phyloP scores from a whole-genome alignment of 1,140 invertebrate genomes.

The Spodoptera frugiperda region DNA sequence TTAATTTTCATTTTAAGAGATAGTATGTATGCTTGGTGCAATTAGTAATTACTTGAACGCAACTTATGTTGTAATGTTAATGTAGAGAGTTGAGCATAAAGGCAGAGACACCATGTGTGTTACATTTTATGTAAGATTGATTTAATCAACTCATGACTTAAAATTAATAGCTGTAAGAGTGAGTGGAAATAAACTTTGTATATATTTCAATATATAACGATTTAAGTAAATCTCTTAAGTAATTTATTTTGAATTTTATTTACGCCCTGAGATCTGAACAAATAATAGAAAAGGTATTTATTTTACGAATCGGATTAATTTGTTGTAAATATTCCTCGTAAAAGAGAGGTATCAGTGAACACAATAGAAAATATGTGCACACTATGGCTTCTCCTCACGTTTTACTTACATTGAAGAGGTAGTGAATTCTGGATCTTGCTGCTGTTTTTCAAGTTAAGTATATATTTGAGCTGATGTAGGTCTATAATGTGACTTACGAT shows the following conservation, averaged over 20 bases:
- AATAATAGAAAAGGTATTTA: constrained; percentile 23
- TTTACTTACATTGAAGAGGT: background rate
- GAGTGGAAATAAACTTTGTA: constrained; percentile 83
- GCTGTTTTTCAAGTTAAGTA: constrained; percentile 41
- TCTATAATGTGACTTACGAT: constrained; percentile 26
- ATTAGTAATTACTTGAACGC: constrained; percentile 66
- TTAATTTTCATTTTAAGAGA: constrained; percentile 49
- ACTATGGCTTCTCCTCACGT: constrained; percentile 49
- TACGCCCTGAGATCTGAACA: constrained; percentile 79
- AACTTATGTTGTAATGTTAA: constrained; percentile 70
- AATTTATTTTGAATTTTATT: constrained; percentile 81
- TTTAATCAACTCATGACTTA: constrained; percentile 83
- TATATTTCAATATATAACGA: constrained; percentile 84
- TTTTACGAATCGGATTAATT: too few relatives aligned
- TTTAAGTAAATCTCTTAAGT: constrained; percentile 85
- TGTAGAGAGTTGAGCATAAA: constrained; percentile 71
- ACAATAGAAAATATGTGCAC: background rate
- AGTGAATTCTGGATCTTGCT: constrained; percentile 7
- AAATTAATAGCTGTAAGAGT: constrained; percentile 80
- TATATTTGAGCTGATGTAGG: constrained; percentile 31
- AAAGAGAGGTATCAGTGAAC: constrained; percentile 34
- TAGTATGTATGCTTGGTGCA: constrained; percentile 68
- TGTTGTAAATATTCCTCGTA: too few relatives aligned
- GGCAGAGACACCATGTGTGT: constrained; percentile 74
- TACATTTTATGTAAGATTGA: constrained; percentile 82